Base-by-base conservation (phyloP, 30 jellyfish, hydroid and myxozoan genomes). In the Aurelia aurita complex sp. Pacific region DNA sequence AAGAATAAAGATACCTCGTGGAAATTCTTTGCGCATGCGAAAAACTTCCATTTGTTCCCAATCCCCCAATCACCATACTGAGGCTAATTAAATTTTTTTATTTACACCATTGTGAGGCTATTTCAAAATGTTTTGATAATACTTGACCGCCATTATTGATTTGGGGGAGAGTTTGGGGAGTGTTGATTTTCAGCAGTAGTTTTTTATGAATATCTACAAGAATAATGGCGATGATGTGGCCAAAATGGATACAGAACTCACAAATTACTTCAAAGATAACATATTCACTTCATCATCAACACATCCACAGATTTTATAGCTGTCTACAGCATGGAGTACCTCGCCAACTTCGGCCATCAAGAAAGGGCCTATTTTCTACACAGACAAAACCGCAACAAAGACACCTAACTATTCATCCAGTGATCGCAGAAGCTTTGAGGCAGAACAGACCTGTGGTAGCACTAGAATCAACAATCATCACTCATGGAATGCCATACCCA, bases 401-500 rank as follows among this genome's bases (percentile, higher is more conserved):
- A 46, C 12, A 46, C 13, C 2, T 46, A 0, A 46, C 57, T 33
- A 79, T 94, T 32, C 79, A 92, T 38, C 82, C 92, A 10, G 88
- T 79, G 14, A 89, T 94, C 5, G 80, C 85, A 36, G 81, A 86
- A 35, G 97, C 97, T n/a, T 42, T 94, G 15, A 18, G 84, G 36
- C 83, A 85, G 54, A 73, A 85, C 53, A 67, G 76, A 18, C 97
- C 99, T 38, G 97, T 94, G 36, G 92, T 94, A 12, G 99, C 99
- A 4, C 69, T 94, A 43, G 99, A 94, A 76, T 89, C 99, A 0
- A 94, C 99, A 1, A 94, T 94, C 4, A 89, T 94, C 36, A 89
- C 99, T 0, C 99, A 94, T 85, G 99, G 99, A 12, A 94, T 94
- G 99, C 99, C 99, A 3, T 89, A 62, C 69, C 99, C 99, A 1